phyloP scores from a whole-genome alignment of 1,140 invertebrate species.

The Drosophila orena region DNA sequence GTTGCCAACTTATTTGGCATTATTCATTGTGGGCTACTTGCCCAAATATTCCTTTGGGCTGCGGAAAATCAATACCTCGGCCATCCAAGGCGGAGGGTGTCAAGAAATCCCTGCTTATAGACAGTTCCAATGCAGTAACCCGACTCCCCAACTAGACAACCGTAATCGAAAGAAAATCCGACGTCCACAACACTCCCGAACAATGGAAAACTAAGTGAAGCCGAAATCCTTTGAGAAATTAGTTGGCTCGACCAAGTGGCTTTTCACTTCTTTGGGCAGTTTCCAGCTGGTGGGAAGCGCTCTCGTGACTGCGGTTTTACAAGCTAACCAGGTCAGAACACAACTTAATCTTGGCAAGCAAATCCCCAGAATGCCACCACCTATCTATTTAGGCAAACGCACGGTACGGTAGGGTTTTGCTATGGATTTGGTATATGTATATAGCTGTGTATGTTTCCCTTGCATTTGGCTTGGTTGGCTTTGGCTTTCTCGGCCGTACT shows the following conservation, averaged over 20 bases:
- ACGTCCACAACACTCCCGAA: conserved; percentile 26
- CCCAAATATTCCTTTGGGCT: conserved; percentile 33
- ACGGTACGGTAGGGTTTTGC: neutral
- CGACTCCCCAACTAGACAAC: conserved; percentile 11
- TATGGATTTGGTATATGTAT: no score
- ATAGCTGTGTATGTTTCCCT: no score
- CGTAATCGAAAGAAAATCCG: conserved; percentile 30
- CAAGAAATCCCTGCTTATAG: conserved; percentile 67
- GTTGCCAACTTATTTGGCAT: conserved; percentile 46
- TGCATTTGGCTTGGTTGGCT: no score
- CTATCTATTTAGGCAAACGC: conserved; percentile 37
- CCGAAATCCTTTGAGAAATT: conserved; percentile 79
- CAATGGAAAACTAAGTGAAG: conserved; percentile 52
- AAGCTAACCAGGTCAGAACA: conserved; percentile 17
- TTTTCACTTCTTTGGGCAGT: conserved; percentile 37
- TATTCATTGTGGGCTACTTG: conserved; percentile 29
- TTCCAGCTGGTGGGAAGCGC: conserved; percentile 18
- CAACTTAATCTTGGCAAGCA: conserved; percentile 5
- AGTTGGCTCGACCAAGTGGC: conserved; percentile 26
- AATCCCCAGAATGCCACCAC: conserved; percentile 12
- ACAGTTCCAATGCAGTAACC: conserved; percentile 52
- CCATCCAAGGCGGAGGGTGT: conserved; percentile 50
- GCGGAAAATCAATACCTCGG: conserved; percentile 64
- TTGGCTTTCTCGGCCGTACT: no score
- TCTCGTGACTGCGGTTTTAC: conserved; percentile 42